A percentile compares a stretch with the other conserved stretches of the same genome.
Conservation (phyloP, 1,140 invertebrate species). For the Galleria mellonella region DNA sequence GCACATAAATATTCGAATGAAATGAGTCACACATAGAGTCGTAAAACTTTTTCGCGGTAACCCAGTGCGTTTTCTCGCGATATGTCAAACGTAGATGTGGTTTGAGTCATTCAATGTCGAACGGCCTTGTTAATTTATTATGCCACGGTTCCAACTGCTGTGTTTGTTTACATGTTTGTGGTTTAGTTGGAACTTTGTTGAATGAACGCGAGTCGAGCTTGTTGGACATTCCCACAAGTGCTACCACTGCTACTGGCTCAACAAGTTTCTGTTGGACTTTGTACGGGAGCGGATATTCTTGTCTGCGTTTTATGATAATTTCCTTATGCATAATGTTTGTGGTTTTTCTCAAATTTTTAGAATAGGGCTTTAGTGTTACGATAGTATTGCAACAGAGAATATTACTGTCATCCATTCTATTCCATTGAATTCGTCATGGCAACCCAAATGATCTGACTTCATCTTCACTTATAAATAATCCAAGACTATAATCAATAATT, state of each 20-base stretch:
- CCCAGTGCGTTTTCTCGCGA: conserved; percentile 17
- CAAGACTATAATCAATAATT: too few species aligned
- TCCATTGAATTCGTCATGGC: too few species aligned
- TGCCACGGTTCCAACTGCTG: conserved; percentile 12
- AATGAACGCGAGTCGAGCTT: not conserved
- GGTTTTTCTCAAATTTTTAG: too few species aligned
- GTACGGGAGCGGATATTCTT: not conserved
- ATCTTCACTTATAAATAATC: too few species aligned
- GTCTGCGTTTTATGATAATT: too few species aligned
- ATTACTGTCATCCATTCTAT: too few species aligned
- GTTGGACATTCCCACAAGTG: not conserved
- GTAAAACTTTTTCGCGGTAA: conserved; percentile 16
- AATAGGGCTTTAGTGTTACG: too few species aligned
- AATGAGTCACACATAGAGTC: too few species aligned
- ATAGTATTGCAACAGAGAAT: too few species aligned
- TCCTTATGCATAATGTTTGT: too few species aligned
- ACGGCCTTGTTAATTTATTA: conserved; percentile 29
- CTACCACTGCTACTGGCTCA: not conserved
- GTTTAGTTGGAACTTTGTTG: conserved; percentile 4
- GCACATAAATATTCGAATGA: too few species aligned
- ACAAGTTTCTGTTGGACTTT: conserved; percentile 4
- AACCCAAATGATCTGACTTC: too few species aligned
- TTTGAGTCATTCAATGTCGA: conserved; percentile 30
- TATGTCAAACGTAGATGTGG: conserved; percentile 5
- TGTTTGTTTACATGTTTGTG: not conserved